These are phyloP conservation scores for Lates calcarifer DNA, from an alignment of 2,113 vertebrate species.

Conservation along the genomic window DNA sequence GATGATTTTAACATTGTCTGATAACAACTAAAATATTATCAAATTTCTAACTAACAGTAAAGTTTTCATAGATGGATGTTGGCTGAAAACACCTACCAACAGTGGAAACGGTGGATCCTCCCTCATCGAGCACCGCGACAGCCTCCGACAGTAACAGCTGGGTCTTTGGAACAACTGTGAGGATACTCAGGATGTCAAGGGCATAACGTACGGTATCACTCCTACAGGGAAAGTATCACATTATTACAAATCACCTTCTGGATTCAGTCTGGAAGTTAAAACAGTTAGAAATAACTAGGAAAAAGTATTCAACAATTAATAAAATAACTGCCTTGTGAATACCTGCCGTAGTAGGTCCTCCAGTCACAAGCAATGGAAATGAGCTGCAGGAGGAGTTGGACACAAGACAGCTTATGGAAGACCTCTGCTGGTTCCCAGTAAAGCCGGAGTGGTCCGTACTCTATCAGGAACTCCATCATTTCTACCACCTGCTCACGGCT, in stretches of 20 bases:
- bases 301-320: background rate
- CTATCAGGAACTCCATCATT: constrained; percentile 99
- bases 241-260: background rate
- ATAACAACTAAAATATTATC: background rate
- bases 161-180: constrained; percentile 98
- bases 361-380: constrained; percentile 98
- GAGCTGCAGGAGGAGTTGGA: constrained; percentile 96
- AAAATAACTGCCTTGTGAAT: constrained; percentile 17
- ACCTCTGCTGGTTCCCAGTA: constrained; percentile 99
- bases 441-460: constrained; percentile 93
- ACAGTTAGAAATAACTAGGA: background rate
- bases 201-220: constrained; percentile 98
- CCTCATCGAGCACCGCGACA: constrained; percentile 94
- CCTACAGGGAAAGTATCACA: constrained; percentile 78
- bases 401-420: constrained; percentile 96
- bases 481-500: constrained; percentile 98
- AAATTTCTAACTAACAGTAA: background rate
- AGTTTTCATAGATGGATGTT: background rate
- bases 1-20: background rate
- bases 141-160: constrained; percentile 94
- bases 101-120: constrained; percentile 93
- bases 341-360: constrained; percentile 99
- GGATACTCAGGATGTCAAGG: constrained; percentile 95
- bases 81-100: constrained; percentile 87
- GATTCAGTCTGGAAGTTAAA: background rate